Evolutionary conservation across 2,113 vertebrate genomes (phyloP).

Genomic region (Gadus chalcogrammus): DNA sequence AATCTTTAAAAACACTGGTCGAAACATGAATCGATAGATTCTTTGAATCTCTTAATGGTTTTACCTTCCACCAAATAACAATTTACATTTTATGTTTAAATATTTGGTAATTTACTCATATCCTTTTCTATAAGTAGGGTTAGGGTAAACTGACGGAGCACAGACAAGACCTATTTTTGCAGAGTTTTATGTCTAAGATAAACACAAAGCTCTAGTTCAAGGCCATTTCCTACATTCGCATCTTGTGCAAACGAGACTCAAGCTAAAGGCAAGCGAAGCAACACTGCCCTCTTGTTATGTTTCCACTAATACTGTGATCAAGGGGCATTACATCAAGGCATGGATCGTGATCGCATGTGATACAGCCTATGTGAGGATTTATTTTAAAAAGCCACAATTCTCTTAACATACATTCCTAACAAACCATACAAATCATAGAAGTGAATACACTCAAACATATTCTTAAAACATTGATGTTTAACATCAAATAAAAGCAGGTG

Average conservation of each 20-base stretch:
- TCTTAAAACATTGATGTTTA: constrained; percentile 54
- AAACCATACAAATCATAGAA: constrained; percentile 37
- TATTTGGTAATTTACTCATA: constrained; percentile 44
- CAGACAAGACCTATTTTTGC: constrained; percentile 64
- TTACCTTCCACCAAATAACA: constrained; percentile 26
- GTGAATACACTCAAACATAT: constrained; percentile 34
- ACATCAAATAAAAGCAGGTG: constrained; percentile 58
- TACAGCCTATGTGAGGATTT: constrained; percentile 31
- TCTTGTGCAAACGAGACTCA: constrained; percentile 41
- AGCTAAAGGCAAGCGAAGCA: constrained; percentile 66
- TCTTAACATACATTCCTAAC: constrained; percentile 39
- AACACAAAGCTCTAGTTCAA: constrained; percentile 37
- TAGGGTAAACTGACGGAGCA: constrained; percentile 14
- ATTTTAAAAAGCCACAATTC: constrained; percentile 39
- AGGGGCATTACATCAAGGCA: constrained; percentile 44
- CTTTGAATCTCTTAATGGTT: constrained; percentile 19
- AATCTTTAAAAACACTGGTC: constrained; percentile 30
- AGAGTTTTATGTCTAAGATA: constrained; percentile 31
- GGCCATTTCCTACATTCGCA: constrained; percentile 45
- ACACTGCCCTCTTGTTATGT: constrained; percentile 43
- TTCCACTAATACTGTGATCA: constrained; percentile 27
- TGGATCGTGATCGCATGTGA: constrained; percentile 39
- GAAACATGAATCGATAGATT: constrained; percentile 34
- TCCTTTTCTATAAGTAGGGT: constrained; percentile 19
- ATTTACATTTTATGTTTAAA: constrained; percentile 33